Conservation (phyloP, 2,888 invertebrate genomes). For the Mantis religiosa region DNA sequence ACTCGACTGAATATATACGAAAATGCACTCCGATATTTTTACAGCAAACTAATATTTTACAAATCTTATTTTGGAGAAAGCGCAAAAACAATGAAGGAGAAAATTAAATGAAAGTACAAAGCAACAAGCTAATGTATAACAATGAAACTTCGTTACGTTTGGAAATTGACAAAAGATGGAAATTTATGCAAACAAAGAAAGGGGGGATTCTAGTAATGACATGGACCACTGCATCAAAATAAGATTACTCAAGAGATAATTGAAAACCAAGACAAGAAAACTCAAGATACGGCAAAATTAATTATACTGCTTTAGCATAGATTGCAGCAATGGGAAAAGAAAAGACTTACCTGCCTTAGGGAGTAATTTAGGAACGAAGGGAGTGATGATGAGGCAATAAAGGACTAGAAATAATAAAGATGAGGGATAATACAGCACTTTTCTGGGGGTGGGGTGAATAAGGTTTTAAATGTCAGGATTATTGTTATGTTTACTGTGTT, state of each 20-base stretch:
- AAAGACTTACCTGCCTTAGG: not conserved
- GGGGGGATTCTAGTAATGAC: not conserved
- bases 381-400: not conserved
- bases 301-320: not conserved
- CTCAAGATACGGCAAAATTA: not conserved
- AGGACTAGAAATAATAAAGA: not conserved
- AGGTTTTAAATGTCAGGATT: too few relatives aligned
- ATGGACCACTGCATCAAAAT: not conserved
- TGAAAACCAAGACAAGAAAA: not conserved
- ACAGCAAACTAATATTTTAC: too few relatives aligned
- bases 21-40: too few relatives aligned
- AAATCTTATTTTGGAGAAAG: not conserved
- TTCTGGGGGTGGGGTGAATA: too few relatives aligned
- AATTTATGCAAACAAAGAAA: not conserved
- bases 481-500: too few relatives aligned
- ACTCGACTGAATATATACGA: too few relatives aligned
- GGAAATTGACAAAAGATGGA: not conserved
- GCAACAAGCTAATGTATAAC: not conserved
- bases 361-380: not conserved
- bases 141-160: not conserved
- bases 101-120: not conserved
- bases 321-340: not conserved
- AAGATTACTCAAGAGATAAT: not conserved
- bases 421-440: too few relatives aligned
- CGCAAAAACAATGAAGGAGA: not conserved